Conservation (phyloP, 2,797 vertebrate genomes). For the Atherinosoma microstoma region DNA sequence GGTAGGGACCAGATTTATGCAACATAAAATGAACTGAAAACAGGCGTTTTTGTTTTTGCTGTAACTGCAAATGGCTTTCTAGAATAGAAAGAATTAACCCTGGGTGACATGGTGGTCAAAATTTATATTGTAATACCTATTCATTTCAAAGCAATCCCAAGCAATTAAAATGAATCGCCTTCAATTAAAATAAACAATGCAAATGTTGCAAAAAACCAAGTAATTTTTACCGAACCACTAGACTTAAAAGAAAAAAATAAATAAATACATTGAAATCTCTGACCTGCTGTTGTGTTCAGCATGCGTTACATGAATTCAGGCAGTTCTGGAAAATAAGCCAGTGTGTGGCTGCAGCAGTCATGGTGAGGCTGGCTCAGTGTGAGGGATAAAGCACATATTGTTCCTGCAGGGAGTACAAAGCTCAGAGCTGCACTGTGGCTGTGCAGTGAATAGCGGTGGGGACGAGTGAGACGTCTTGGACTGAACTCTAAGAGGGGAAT, state of each 20-base stretch:
- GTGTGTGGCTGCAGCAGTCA: constrained; percentile 5
- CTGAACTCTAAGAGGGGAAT: constrained; percentile 3
- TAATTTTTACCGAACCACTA: background rate
- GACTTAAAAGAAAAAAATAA: background rate
- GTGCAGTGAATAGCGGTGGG: background rate
- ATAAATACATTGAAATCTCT: background rate
- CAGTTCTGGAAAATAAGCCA: constrained; percentile 2
- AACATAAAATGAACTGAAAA: too few relatives aligned
- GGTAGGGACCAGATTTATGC: too few relatives aligned
- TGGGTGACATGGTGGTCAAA: too few relatives aligned
- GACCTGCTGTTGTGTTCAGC: background rate
- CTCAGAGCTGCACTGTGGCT: background rate
- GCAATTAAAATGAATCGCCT: background rate
- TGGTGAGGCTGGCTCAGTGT: background rate
- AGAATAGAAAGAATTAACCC: too few relatives aligned
- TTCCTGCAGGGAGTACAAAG: constrained; percentile 3
- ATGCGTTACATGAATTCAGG: background rate
- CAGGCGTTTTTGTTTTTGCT: too few relatives aligned
- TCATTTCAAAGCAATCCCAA: background rate
- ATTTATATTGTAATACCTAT: background rate
- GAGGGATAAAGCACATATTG: background rate
- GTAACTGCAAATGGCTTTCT: too few relatives aligned
- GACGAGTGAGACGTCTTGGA: constrained; percentile 4
- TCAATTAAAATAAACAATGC: background rate
- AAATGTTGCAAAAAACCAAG: too few relatives aligned